These are phyloP conservation scores for Theristicus caerulescens DNA, from an alignment of 2,113 vertebrate species.

Conservation along the genomic window DNA sequence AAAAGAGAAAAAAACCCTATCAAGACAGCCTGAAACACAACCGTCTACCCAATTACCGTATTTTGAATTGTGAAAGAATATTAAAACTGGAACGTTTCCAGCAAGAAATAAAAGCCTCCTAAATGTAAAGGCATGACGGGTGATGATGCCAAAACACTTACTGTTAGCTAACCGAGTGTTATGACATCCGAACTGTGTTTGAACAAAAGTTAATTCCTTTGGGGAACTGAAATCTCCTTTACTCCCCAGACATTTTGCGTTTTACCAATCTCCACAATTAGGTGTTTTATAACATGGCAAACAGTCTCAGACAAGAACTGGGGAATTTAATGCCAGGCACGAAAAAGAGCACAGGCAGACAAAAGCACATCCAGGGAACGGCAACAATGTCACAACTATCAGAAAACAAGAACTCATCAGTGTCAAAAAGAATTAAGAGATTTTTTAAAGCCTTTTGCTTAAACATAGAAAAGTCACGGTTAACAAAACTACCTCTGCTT, in stretches of 20 bases:
- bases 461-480: background rate
- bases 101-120: background rate
- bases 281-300: background rate
- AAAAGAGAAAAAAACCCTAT: background rate
- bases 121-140: background rate
- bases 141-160: background rate
- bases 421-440: background rate
- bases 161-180: background rate
- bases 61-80: background rate
- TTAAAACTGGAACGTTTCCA: background rate
- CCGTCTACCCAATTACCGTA: background rate
- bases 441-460: background rate
- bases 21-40: background rate
- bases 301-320: background rate
- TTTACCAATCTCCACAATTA: background rate
- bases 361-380: constrained; percentile 47
- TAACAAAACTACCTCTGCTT: background rate
- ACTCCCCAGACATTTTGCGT: background rate
- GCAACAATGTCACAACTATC: background rate
- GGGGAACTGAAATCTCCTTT: background rate
- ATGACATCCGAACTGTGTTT: background rate
- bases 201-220: background rate
- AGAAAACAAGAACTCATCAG: background rate
- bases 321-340: background rate
- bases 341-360: background rate